These are phyloP conservation scores for Dromas ardeola DNA, from an alignment of 2,113 vertebrate species.

Conservation along the genomic window DNA sequence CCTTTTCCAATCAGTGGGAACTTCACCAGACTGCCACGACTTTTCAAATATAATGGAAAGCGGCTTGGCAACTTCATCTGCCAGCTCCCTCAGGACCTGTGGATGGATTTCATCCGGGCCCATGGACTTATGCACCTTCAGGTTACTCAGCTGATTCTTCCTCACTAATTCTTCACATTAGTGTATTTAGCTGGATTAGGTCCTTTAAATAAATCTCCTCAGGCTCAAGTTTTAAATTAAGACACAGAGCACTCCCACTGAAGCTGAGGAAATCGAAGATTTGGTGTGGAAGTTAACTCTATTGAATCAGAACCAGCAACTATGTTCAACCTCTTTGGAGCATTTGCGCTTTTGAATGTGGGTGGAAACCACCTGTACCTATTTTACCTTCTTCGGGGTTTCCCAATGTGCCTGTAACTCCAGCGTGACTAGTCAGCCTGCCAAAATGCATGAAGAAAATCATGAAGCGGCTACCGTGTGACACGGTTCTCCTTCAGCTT, in stretches of 20 bases:
- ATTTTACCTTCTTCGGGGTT: not conserved
- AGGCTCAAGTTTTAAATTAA: not conserved
- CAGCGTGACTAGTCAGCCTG: not conserved
- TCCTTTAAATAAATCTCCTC: constrained; percentile 9
- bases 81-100: too few relatives aligned
- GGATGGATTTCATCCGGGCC: too few relatives aligned
- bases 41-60: too few relatives aligned
- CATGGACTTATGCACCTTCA: too few relatives aligned
- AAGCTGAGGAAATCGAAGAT: not conserved
- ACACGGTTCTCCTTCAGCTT: not conserved
- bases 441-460: not conserved
- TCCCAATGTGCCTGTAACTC: not conserved
- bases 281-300: not conserved
- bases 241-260: not conserved
- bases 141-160: too few relatives aligned
- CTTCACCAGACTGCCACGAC: too few relatives aligned
- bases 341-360: not conserved
- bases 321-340: not conserved
- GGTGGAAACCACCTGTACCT: not conserved
- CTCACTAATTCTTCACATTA: not conserved
- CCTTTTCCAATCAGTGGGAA: too few relatives aligned
- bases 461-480: not conserved
- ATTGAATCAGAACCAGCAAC: not conserved
- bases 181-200: not conserved
- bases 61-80: too few relatives aligned